Evolutionary conservation across 2,888 invertebrate species (phyloP).

Genomic region (Lycophotia porphyrea): DNA sequence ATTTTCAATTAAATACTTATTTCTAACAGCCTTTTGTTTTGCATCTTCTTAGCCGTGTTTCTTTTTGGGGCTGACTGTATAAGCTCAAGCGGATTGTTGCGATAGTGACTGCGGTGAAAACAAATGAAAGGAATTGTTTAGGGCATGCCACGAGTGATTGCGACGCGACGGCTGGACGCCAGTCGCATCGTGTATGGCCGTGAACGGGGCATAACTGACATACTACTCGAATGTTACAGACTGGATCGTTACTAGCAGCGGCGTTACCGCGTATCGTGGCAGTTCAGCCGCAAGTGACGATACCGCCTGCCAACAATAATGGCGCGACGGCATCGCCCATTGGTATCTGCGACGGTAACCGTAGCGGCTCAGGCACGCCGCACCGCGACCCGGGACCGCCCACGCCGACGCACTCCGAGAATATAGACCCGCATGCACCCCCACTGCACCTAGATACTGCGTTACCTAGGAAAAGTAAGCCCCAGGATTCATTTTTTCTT

Average conservation of each 20-base stretch:
- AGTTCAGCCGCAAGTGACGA: constrained; percentile 78
- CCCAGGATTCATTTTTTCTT: neutral
- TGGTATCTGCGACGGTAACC: constrained; percentile 65
- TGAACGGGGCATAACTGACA: neutral
- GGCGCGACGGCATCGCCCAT: constrained; percentile 77
- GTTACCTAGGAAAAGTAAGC: constrained; percentile 88
- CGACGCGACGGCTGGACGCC: neutral
- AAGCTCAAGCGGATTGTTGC: too few relatives aligned
- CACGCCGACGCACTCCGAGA: constrained; percentile 88
- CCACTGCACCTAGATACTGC: constrained; percentile 89
- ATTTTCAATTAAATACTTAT: too few relatives aligned
- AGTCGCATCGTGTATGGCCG: neutral
- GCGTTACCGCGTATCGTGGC: constrained; percentile 92
- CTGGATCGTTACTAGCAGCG: constrained; percentile 92
- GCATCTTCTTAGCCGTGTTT: too few relatives aligned
- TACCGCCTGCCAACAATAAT: constrained; percentile 77
- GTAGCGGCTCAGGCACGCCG: constrained; percentile 80
- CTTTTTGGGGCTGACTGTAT: too few relatives aligned
- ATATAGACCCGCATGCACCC: constrained; percentile 85
- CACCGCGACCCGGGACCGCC: constrained; percentile 87
- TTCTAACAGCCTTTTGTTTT: too few relatives aligned
- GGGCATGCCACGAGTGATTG: neutral
- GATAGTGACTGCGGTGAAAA: too few relatives aligned
- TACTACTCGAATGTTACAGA: constrained; percentile 73
- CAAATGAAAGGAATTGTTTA: neutral